Evolutionary conservation across 2,888 invertebrate genomes (phyloP).

Genomic region (Eupithecia abbreviata): DNA sequence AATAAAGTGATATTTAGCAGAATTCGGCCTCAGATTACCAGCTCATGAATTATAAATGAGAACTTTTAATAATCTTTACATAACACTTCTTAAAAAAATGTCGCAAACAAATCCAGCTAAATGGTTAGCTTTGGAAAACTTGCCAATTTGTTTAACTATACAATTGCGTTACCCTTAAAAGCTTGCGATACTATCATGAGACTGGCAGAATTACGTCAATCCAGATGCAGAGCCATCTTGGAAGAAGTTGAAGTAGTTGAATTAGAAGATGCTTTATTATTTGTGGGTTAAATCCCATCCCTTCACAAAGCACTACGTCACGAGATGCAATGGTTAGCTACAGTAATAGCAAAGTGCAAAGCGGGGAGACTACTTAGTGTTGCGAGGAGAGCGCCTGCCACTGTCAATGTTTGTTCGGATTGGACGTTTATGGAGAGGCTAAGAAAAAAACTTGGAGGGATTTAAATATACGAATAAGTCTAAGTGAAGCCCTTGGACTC

Average conservation of each 20-base stretch:
- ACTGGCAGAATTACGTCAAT: too few species aligned
- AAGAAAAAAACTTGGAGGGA: neutral
- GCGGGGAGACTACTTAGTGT: neutral
- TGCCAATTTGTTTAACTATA: neutral
- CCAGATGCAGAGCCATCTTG: too few species aligned
- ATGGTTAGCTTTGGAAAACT: neutral
- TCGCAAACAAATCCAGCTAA: neutral
- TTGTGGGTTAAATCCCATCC: neutral
- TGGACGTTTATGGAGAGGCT: neutral
- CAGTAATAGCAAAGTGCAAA: neutral
- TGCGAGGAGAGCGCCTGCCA: neutral
- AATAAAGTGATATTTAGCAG: too few species aligned
- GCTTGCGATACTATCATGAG: too few species aligned
- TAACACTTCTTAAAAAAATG: neutral
- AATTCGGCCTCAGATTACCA: too few species aligned
- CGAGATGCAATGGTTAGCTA: neutral
- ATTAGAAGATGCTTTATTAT: neutral
- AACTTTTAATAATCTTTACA: too few species aligned
- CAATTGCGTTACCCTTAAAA: too few species aligned
- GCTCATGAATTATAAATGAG: too few species aligned
- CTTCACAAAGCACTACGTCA: neutral
- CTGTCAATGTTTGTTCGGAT: neutral
- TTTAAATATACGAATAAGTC: too few species aligned
- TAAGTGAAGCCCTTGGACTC: too few species aligned
- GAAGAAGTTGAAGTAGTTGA: too few species aligned